phyloP scores from a whole-genome alignment of 1,140 invertebrate genomes.

The Drosophila pseudoananassae region DNA sequence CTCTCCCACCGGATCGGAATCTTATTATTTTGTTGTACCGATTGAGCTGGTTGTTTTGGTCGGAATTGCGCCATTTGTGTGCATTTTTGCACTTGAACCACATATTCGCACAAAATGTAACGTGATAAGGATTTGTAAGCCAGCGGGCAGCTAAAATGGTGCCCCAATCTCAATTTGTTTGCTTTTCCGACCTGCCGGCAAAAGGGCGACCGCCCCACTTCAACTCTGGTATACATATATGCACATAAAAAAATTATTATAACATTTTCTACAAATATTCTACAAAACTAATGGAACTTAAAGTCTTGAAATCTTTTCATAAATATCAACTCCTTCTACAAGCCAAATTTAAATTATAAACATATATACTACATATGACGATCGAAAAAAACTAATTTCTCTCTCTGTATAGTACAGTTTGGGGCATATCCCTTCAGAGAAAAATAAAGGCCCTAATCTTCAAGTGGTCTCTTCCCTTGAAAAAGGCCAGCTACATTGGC shows the following conservation, averaged over 20 bases:
- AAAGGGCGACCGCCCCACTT: slow-evolving; percentile 47
- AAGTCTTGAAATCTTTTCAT: too few relatives aligned
- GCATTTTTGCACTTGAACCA: slow-evolving; percentile 74
- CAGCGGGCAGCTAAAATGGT: slow-evolving; percentile 14
- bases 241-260: background rate
- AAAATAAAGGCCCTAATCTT: slow-evolving; percentile 18
- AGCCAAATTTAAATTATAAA: too few relatives aligned
- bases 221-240: slow-evolving; percentile 4
- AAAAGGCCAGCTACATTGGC: background rate
- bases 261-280: too few relatives aligned
- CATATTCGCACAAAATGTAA: slow-evolving; percentile 10
- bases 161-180: slow-evolving; percentile 67
- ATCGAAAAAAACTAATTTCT: background rate
- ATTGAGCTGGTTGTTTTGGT: slow-evolving; percentile 29
- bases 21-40: slow-evolving; percentile 14
- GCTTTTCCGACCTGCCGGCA: slow-evolving; percentile 43
- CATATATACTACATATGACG: too few relatives aligned
- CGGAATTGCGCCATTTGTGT: slow-evolving; percentile 54
- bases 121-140: slow-evolving; percentile 52
- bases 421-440: background rate
- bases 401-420: background rate
- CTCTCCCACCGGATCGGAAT: slow-evolving; percentile 29
- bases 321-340: too few relatives aligned
- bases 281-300: background rate
- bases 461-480: slow-evolving; percentile 17